Percentiles rank a stretch among this genome's conserved stretches.
These are phyloP conservation scores for Patella ulyssiponensis DNA, from an alignment of 2,888 invertebrate species.

Conservation along the genomic window DNA sequence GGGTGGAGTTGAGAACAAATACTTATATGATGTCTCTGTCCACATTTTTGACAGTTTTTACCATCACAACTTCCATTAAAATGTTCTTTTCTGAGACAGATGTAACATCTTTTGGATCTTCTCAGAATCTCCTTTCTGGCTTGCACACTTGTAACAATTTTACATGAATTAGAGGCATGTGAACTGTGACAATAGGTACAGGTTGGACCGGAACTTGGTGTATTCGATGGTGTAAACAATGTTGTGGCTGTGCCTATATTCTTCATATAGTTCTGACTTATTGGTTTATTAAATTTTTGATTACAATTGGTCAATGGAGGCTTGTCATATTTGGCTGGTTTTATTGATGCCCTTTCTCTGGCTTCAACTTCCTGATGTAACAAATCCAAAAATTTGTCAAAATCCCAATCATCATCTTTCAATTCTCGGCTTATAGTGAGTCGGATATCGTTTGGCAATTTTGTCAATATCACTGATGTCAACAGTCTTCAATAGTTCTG, in stretches of 20 bases:
- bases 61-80: neutral
- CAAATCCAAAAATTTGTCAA: too few relatives aligned
- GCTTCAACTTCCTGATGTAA: too few relatives aligned
- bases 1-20: neutral
- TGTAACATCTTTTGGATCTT: neutral
- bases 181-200: neutral
- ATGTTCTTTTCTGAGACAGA: neutral
- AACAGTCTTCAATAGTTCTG: too few relatives aligned
- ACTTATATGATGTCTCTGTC: neutral
- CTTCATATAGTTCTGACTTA: neutral
- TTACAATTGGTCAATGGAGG: too few relatives aligned
- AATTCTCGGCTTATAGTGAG: too few relatives aligned
- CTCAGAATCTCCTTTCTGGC: neutral
- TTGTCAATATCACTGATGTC: too few relatives aligned
- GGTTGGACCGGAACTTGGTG: neutral
- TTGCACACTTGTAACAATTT: neutral
- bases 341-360: too few relatives aligned
- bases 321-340: too few relatives aligned
- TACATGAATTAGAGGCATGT: neutral
- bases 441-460: too few relatives aligned
- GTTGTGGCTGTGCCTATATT: neutral
- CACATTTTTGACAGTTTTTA: neutral
- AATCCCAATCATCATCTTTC: too few relatives aligned
- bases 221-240: neutral
- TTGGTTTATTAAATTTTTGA: too few relatives aligned